Percentiles rank a stretch among this genome's conserved stretches.
Conservation (phyloP, 2,113 vertebrate species). For the Geothlypis trichas region DNA sequence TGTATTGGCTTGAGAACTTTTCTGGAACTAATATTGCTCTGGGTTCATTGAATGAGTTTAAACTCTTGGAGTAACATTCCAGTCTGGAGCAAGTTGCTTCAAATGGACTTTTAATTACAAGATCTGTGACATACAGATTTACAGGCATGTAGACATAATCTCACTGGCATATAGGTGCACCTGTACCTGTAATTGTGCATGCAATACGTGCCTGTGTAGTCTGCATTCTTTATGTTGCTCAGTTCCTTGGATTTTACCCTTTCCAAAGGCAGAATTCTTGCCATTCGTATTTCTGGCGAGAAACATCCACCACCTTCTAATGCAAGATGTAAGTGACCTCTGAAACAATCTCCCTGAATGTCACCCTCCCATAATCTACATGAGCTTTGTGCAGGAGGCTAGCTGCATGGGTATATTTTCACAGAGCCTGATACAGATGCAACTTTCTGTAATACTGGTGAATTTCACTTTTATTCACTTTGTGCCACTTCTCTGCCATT, state of each 20-base stretch:
- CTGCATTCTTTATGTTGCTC: background rate
- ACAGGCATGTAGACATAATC: background rate
- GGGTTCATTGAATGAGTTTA: background rate
- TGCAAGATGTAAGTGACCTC: background rate
- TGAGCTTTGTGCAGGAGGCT: background rate
- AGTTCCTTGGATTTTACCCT: background rate
- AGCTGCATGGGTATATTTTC: background rate
- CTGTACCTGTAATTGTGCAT: background rate
- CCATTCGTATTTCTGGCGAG: background rate
- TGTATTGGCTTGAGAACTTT: background rate
- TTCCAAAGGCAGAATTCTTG: background rate
- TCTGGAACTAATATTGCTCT: background rate
- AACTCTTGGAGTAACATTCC: background rate
- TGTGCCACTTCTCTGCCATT: background rate
- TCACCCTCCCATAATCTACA: background rate
- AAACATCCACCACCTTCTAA: background rate
- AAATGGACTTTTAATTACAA: background rate
- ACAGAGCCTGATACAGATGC: background rate
- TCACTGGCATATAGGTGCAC: background rate
- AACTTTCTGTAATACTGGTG: background rate
- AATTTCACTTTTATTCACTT: background rate
- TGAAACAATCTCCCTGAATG: background rate
- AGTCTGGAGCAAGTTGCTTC: background rate
- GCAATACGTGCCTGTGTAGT: fast-evolving
- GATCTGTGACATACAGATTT: background rate